Conservation (phyloP, 92 coral and sea anemone species). For the Phenganax stokvisi region DNA sequence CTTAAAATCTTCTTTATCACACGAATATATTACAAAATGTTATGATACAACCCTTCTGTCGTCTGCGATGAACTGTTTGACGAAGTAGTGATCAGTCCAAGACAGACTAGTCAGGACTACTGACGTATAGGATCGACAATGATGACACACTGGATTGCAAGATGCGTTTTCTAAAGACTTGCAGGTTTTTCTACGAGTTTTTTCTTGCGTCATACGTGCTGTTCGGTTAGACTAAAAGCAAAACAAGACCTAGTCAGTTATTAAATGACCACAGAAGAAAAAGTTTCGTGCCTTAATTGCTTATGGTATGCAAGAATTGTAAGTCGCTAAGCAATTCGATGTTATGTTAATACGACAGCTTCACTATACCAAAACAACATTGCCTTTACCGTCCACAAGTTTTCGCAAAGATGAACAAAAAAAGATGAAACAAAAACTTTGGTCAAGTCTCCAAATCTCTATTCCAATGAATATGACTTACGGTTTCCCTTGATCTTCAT, state of each 20-base stretch:
- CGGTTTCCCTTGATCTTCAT: conserved; percentile 9
- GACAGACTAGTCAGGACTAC: too few relatives aligned
- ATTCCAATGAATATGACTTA: background rate
- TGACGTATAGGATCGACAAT: background rate
- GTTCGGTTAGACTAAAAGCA: conserved; percentile 11
- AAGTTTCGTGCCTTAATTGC: too few relatives aligned
- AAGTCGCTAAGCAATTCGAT: too few relatives aligned
- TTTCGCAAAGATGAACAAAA: too few relatives aligned
- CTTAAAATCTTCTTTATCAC: background rate
- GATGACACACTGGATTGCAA: background rate
- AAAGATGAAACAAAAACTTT: too few relatives aligned
- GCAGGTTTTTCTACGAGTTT: background rate
- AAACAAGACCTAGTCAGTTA: background rate
- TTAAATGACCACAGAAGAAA: background rate
- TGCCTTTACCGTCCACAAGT: too few relatives aligned
- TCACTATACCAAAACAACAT: too few relatives aligned
- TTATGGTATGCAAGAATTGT: too few relatives aligned
- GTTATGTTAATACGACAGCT: too few relatives aligned
- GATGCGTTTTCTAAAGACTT: background rate
- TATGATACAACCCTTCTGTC: background rate
- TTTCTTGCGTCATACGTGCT: background rate
- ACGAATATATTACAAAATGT: conserved; percentile 15
- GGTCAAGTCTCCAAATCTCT: too few relatives aligned
- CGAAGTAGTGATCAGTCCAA: too few relatives aligned
- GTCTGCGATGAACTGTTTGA: too few relatives aligned